Base-by-base conservation (phyloP, 92 coral and sea anemone genomes). In the Palythoa grandiflora region DNA sequence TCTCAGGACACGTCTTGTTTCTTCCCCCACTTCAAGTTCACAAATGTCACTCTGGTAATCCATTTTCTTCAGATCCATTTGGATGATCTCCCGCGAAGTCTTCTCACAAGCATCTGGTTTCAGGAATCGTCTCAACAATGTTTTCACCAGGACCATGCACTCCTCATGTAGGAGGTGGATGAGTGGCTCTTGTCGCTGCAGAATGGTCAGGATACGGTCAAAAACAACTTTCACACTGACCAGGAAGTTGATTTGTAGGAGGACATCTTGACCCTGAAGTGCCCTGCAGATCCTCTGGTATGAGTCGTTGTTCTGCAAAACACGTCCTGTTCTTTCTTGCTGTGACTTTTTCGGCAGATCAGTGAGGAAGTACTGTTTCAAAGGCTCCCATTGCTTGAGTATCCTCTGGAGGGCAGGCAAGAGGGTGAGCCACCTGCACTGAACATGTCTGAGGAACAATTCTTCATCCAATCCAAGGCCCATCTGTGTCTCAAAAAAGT, bases 341-440 rank as follows among this genome's bases (percentile, higher is more conserved):
- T 48, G 60, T 75, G 79, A 75, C 61, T 48, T 48, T 75, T 73
- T 73, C 28, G 55, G 55, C 54, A 73, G 54, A 73, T 73, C 78
- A 19, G 79, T 75, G 79, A 75, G 38, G 10, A 48, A 75, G 79
- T 48, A 75, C 14, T 19, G 79, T 50, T 50, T 75, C 79, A 75
- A 75, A 75, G 79, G 79, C 79, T 47, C 79, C 79, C 60, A 48
- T 75, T 75, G 61, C 60, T 75, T 75, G 79, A 75, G 79, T 75
- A 75, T 75, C 61, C 79, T 75, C 60, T 75, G 60, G 61, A 75
- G 79, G 60, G 79, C 79, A 48, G 79, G 79, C 38, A 48, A 75
- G 78, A 40, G 77, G 51, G 20, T 72, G 53, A 72, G 77, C 77
- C 53, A 37, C 21, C n/a, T 72, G 52, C 57, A 47, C 61, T 47